phyloP scores from a whole-genome alignment of 2,888 invertebrate species.

The Gastrophysa polygoni region DNA sequence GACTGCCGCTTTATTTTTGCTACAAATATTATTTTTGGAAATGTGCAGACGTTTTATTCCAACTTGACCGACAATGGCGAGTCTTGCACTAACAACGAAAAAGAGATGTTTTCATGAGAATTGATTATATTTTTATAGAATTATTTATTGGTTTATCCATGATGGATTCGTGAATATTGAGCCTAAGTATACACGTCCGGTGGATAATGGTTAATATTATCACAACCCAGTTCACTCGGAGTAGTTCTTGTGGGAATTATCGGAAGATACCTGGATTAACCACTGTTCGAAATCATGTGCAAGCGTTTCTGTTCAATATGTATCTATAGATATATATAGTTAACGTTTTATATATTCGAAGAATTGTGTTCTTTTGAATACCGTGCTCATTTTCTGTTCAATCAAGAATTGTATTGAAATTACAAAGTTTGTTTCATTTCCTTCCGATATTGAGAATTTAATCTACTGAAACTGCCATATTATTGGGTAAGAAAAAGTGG shows the following conservation, averaged over 20 bases:
- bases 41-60: background rate
- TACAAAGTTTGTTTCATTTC: background rate
- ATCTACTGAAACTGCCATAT: no score
- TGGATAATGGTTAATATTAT: background rate
- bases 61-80: background rate
- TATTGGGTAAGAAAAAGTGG: no score
- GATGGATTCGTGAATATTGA: background rate
- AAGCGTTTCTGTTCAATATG: no score
- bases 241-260: no score
- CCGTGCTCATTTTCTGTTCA: background rate
- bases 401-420: background rate
- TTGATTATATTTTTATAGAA: background rate
- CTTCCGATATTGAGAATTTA: no score
- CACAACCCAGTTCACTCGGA: no score
- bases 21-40: background rate
- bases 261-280: no score
- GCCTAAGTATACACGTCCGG: background rate
- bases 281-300: background rate
- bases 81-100: background rate
- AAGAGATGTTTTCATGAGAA: background rate
- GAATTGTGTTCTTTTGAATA: background rate
- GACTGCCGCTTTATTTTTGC: background rate
- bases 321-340: no score
- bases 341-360: background rate
- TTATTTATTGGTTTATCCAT: background rate